phyloP scores from a whole-genome alignment of 2,113 vertebrate genomes.

The Zootoca vivipara region DNA sequence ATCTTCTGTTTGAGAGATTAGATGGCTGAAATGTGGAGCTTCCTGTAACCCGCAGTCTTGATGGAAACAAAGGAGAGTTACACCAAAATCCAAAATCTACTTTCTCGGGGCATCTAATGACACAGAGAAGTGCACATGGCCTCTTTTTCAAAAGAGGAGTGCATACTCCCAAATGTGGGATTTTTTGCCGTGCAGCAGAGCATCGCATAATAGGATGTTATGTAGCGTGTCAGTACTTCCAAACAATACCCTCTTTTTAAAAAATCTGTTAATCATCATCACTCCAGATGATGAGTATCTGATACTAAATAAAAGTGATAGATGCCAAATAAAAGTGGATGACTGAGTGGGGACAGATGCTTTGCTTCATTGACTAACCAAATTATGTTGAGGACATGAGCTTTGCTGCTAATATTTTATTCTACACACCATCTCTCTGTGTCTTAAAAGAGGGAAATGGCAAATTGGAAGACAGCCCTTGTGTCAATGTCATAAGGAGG shows the following conservation, averaged over 20 bases:
- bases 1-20: conserved; percentile 16
- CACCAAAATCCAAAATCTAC: conserved; percentile 46
- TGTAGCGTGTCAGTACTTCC: conserved; percentile 64
- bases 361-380: conserved; percentile 73
- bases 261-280: conserved; percentile 61
- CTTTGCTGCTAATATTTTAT: conserved; percentile 66
- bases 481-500: background rate
- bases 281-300: conserved; percentile 70
- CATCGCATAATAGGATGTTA: conserved; percentile 43
- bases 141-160: conserved; percentile 46
- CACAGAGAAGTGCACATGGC: conserved; percentile 29
- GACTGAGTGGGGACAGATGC: conserved; percentile 58
- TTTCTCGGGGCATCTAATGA: conserved; percentile 28
- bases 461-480: conserved; percentile 59
- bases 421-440: conserved; percentile 61
- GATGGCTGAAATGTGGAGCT: conserved; percentile 37
- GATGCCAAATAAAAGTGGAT: conserved; percentile 61
- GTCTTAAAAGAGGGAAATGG: conserved; percentile 62
- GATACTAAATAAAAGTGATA: conserved; percentile 76
- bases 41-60: background rate
- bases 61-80: conserved; percentile 22
- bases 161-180: conserved; percentile 7
- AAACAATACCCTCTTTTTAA: conserved; percentile 42
- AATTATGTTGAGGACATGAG: conserved; percentile 75
- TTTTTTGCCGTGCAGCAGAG: conserved; percentile 56